phyloP scores from a whole-genome alignment of 2,113 vertebrate genomes.

The Cyrtonyx montezumae region DNA sequence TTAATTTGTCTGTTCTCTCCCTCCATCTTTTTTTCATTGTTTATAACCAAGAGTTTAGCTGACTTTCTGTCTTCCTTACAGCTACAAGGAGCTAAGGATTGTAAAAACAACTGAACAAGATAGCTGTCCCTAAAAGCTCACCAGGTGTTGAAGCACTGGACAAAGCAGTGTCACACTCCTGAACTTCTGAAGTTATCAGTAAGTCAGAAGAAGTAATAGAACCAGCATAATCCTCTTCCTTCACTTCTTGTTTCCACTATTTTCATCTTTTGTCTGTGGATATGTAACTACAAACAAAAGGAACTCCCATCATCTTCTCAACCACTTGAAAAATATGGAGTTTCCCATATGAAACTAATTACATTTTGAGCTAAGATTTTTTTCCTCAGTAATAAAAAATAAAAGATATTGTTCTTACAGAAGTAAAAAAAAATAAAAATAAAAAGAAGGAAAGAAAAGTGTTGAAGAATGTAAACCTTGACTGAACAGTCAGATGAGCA shows the following conservation, averaged over 20 bases:
- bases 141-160: not conserved
- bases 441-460: not conserved
- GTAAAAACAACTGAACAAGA: not conserved
- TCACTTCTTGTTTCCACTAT: not conserved
- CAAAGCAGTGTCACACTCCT: not conserved
- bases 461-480: not conserved
- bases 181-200: not conserved
- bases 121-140: rapidly evolving
- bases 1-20: not conserved
- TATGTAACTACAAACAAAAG: not conserved
- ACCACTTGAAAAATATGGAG: rapidly evolving
- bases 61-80: not conserved
- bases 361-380: not conserved
- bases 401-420: too few relatives aligned
- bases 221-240: not conserved
- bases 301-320: not conserved
- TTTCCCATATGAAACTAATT: not conserved
- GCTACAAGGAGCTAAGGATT: not conserved
- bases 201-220: not conserved
- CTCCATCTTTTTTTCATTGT: not conserved
- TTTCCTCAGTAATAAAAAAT: not conserved
- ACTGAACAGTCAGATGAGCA: not conserved
- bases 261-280: not conserved
- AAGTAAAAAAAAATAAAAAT: not conserved
- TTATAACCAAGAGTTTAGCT: not conserved